Evolutionary conservation across 1,140 invertebrate species (phyloP).

Genomic region (Sinonovacula constricta): DNA sequence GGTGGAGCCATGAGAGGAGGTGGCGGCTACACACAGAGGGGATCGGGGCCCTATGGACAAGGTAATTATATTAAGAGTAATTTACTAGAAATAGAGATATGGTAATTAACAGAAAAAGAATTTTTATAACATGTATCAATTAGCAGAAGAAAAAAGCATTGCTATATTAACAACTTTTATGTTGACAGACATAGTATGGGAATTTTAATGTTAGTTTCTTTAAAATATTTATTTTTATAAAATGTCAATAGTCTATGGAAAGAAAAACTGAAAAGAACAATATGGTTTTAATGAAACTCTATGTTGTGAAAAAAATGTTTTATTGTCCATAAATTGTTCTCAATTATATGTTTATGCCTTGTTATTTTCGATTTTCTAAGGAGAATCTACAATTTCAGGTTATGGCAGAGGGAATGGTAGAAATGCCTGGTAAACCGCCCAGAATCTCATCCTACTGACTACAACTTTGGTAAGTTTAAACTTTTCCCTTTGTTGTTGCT

Average conservation of each 20-base stretch:
- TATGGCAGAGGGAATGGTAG: neutral
- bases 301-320: too few species aligned
- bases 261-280: too few species aligned
- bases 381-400: neutral
- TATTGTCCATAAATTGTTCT: neutral
- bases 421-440: neutral
- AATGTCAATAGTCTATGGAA: neutral
- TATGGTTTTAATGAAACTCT: too few species aligned
- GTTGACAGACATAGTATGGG: neutral
- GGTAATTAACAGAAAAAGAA: too few species aligned
- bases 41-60: conserved; percentile 34
- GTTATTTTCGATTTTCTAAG: too few species aligned
- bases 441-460: neutral
- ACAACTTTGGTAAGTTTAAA: conserved; percentile 1
- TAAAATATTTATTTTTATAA: neutral
- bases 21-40: conserved; percentile 45
- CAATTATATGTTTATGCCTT: neutral
- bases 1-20: conserved; percentile 55
- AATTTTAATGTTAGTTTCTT: neutral
- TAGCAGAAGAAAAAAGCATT: neutral
- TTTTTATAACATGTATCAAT: too few species aligned
- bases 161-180: neutral
- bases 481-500: neutral
- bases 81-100: neutral
- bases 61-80: neutral